Conservation (phyloP, 2,113 vertebrate genomes). For the Hydropotes inermis region DNA sequence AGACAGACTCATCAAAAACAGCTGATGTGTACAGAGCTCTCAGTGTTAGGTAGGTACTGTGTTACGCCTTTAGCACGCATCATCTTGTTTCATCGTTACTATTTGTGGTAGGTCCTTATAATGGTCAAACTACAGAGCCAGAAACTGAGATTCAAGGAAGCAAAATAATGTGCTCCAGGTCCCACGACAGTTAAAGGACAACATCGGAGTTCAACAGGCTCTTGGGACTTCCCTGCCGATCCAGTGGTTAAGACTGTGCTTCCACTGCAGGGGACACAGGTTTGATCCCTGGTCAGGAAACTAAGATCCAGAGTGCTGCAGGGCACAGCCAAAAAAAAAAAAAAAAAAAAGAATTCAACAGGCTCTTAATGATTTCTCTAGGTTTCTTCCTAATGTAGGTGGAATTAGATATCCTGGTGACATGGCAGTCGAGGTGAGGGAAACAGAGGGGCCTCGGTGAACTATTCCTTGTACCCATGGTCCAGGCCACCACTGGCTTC, state of each 20-base stretch:
- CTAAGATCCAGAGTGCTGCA: neutral
- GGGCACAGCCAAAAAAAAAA: neutral
- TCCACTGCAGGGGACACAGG: neutral
- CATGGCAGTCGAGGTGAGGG: neutral
- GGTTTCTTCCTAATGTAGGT: neutral
- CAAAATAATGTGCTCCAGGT: neutral
- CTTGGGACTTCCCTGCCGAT: neutral
- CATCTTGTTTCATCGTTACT: neutral
- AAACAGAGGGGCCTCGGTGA: neutral
- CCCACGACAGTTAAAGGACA: neutral
- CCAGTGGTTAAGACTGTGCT: neutral
- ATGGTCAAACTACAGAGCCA: neutral
- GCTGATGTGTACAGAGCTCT: neutral
- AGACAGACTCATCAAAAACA: conserved; percentile 38
- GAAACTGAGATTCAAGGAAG: neutral
- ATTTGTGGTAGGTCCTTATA: neutral
- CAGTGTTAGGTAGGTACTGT: neutral
- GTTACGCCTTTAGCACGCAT: neutral
- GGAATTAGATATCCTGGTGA: neutral
- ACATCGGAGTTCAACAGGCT: neutral
- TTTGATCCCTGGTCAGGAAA: neutral
- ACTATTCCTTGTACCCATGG: neutral
- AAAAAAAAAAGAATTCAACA: neutral
- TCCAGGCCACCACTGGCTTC: neutral
- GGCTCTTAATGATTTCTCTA: neutral